phyloP scores from a whole-genome alignment of 2,113 vertebrate genomes.

The Corythoichthys haematopterus region DNA sequence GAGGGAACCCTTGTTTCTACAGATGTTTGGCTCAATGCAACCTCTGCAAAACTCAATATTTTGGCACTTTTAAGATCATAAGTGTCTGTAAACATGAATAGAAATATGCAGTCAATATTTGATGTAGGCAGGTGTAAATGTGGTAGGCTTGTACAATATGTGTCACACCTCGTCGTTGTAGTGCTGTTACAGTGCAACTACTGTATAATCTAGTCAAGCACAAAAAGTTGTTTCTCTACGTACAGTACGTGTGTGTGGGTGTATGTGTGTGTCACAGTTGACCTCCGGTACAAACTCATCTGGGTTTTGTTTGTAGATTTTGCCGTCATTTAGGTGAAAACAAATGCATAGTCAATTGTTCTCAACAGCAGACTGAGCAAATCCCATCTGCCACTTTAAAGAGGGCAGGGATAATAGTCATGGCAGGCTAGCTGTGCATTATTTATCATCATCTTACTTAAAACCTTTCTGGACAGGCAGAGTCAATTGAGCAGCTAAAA shows the following conservation, averaged over 20 bases:
- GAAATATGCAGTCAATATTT: conserved; percentile 54
- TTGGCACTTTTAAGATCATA: conserved; percentile 70
- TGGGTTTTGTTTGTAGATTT: conserved; percentile 34
- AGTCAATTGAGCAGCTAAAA: not conserved
- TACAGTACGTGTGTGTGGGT: conserved; percentile 29
- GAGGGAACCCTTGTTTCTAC: conserved; percentile 33
- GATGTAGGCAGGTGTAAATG: conserved; percentile 48
- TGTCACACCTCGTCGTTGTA: conserved; percentile 51
- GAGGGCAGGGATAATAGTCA: conserved; percentile 15
- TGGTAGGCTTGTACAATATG: conserved; percentile 28
- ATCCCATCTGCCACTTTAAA: conserved; percentile 14
- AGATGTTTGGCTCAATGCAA: conserved; percentile 60
- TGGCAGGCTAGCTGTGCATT: conserved; percentile 3
- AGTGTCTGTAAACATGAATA: conserved; percentile 73
- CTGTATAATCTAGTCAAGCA: conserved; percentile 64
- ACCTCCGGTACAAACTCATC: conserved; percentile 68
- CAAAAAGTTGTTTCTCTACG: conserved; percentile 58
- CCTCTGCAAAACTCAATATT: conserved; percentile 31
- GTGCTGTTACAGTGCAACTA: conserved; percentile 56
- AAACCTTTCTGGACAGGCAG: conserved; percentile 3
- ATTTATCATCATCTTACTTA: not conserved
- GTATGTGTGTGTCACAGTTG: conserved; percentile 73
- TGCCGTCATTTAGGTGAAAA: conserved; percentile 1
- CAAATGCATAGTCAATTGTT: conserved; percentile 10
- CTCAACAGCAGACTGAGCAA: conserved; percentile 37